Percentiles rank a stretch among this genome's conserved stretches.
Evolutionary conservation across 2,113 vertebrate genomes (phyloP).

Genomic region (Pholis gunnellus): DNA sequence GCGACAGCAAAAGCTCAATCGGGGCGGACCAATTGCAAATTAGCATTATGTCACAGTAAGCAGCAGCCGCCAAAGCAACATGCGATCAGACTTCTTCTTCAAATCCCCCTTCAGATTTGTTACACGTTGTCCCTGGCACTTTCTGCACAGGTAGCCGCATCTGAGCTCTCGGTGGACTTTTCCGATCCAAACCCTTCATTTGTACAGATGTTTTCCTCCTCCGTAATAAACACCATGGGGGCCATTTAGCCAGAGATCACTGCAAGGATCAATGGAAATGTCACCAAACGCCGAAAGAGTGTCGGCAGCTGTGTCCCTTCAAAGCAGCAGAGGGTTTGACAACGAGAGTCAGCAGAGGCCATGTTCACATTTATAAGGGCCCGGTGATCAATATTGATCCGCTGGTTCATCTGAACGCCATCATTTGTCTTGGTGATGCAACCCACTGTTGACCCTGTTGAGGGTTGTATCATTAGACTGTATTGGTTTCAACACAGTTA

Average conservation of each 20-base stretch:
- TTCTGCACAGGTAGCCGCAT: slow-evolving; percentile 23
- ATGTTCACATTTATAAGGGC: background rate
- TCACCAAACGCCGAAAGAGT: slow-evolving; percentile 78
- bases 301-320: slow-evolving; percentile 64
- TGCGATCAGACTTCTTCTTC: background rate
- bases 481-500: background rate
- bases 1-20: background rate
- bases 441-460: background rate
- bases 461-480: background rate
- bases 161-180: slow-evolving; percentile 14
- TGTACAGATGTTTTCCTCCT: slow-evolving; percentile 75
- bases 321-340: slow-evolving; percentile 32
- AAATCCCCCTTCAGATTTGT: background rate
- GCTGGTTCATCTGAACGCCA: background rate
- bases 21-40: background rate
- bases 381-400: background rate
- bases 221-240: slow-evolving; percentile 64
- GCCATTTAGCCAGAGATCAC: slow-evolving; percentile 65
- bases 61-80: background rate
- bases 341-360: slow-evolving; percentile 3
- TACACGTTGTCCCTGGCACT: slow-evolving; percentile 13
- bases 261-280: slow-evolving; percentile 73
- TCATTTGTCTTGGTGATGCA: background rate
- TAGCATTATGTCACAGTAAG: background rate
- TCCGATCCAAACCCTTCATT: slow-evolving; percentile 56